Evolutionary conservation across 2,797 vertebrate species (phyloP).

Genomic region (Neosilurus mollespiculum): DNA sequence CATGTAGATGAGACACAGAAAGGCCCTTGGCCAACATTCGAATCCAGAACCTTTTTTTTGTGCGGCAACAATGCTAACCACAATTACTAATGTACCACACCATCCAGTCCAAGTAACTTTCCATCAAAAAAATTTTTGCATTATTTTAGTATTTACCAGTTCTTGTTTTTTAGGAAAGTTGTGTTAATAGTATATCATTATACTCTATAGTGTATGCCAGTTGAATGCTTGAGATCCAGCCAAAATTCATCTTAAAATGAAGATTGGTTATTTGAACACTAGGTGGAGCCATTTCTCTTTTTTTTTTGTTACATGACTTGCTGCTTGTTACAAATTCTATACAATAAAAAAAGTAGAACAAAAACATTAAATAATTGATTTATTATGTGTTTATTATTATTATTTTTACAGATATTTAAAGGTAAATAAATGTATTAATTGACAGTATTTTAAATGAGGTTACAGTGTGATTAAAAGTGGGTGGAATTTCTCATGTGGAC

Average conservation of each 20-base stretch:
- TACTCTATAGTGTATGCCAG: neutral
- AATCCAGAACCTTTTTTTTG: too few species aligned
- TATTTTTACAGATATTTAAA: neutral
- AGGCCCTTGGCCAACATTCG: too few species aligned
- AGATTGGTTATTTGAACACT: neutral
- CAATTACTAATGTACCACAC: too few species aligned
- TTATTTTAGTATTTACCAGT: neutral
- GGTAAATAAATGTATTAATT: neutral
- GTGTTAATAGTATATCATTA: neutral
- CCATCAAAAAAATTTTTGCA: neutral
- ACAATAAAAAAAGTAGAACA: neutral
- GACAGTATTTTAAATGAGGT: neutral
- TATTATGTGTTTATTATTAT: neutral
- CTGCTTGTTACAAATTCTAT: too few species aligned
- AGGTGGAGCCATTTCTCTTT: slow-evolving; percentile 16
- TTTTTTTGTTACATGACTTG: neutral
- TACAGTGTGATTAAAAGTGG: neutral
- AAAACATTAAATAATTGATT: slow-evolving; percentile 22
- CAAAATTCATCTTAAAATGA: neutral
- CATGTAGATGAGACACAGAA: too few species aligned
- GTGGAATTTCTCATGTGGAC: too few species aligned
- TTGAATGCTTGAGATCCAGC: neutral
- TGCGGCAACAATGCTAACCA: too few species aligned
- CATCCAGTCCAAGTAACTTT: neutral
- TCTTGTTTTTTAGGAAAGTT: neutral